These are phyloP conservation scores for Chelonoidis abingdonii DNA, from an alignment of 2,113 vertebrate species.

Conservation along the genomic window DNA sequence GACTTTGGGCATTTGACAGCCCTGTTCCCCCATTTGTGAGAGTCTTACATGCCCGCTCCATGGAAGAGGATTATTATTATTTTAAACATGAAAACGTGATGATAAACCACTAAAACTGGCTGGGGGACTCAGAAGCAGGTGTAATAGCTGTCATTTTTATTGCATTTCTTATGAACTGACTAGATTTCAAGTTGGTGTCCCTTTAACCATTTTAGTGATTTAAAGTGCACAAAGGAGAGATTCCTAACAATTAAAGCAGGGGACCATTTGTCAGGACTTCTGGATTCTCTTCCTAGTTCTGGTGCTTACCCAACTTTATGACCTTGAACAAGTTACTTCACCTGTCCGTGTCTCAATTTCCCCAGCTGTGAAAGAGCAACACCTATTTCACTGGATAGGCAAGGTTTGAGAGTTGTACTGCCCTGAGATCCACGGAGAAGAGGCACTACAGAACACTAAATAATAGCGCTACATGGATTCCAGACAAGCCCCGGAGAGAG, in stretches of 20 bases:
- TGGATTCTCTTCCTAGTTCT: not conserved
- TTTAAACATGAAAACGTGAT: rapidly evolving
- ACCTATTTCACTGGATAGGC: not conserved
- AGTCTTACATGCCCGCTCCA: not conserved
- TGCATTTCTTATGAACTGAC: rapidly evolving
- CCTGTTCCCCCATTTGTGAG: rapidly evolving
- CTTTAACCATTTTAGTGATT: not conserved
- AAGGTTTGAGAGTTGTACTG: not conserved
- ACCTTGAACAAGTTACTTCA: rapidly evolving
- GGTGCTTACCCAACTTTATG: not conserved
- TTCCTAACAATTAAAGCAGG: too few species aligned
- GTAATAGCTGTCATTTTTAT: rapidly evolving
- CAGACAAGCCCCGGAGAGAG: rapidly evolving
- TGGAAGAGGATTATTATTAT: too few species aligned
- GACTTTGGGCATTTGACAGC: rapidly evolving
- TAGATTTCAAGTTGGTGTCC: rapidly evolving
- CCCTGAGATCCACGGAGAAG: not conserved
- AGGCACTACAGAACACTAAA: not conserved
- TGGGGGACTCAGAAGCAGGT: rapidly evolving
- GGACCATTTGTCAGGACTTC: not conserved
- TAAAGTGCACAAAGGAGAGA: rapidly evolving
- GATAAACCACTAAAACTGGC: not conserved
- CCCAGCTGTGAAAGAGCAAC: not conserved
- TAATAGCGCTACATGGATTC: rapidly evolving
- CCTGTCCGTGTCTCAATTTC: rapidly evolving